Evolutionary conservation across 2,888 invertebrate genomes (phyloP), one percentile per base, ranked within the genome.

Genomic region (Laspeyria flexula): DNA sequence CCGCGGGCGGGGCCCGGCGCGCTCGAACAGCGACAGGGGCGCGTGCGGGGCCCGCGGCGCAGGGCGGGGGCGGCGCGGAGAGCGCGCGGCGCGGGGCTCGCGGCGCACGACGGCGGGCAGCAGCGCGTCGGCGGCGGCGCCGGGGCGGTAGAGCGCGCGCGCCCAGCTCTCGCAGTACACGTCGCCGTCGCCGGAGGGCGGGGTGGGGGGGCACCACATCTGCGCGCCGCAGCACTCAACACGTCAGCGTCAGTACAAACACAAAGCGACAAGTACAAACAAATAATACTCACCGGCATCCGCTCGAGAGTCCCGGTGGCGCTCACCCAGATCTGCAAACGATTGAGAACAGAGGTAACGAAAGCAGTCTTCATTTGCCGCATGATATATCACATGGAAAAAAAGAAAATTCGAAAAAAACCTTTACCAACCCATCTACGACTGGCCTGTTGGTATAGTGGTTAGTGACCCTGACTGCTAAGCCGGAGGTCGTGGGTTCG

Each of bases 181-280:
- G 85, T 99, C 99, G 78, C 96, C 96, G 75, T 98, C 98, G 83
- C 97, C 97, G 82, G 96, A 96, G 9, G 99, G 99, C 51, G 99
- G 99, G 13, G 99, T 99, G 49, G 99, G 99, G 45, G 99, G 99
- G 69, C 97, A 96, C 99, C 99, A 99, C 94, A 98, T 95, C 98
- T 99, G 87, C 69, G 13, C n/a, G 44, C 11, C 7, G 12, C 9
- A 0, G 9, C 6, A n/a, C n/a, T n/a, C n/a, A n/a, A n/a, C n/a
- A n/a, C n/a, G n/a, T n/a, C n/a, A n/a, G n/a, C n/a, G n/a, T n/a
- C n/a, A n/a, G n/a, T n/a, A n/a, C n/a, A n/a, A n/a, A n/a, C n/a
- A n/a, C n/a, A n/a, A n/a, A n/a, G n/a, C n/a, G n/a, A n/a, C n/a
- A n/a, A n/a, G n/a, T n/a, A n/a, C n/a, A n/a, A n/a, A n/a, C n/a